Conservation (phyloP, 2,113 vertebrate genomes). For the Paratilapia polleni region DNA sequence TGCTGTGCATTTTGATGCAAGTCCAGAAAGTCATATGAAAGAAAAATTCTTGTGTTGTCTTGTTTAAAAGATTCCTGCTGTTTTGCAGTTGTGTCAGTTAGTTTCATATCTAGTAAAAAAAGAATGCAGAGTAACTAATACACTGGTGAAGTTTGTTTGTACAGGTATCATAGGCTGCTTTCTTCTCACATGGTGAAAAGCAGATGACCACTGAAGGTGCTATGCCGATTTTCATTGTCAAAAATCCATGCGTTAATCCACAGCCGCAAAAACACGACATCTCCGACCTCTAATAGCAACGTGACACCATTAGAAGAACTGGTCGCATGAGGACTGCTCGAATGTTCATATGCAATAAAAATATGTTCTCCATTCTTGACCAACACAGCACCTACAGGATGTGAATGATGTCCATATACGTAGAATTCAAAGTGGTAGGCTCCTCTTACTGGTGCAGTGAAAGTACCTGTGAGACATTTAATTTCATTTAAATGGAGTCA, state of each 20-base stretch:
- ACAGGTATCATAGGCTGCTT: neutral
- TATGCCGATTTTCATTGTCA: neutral
- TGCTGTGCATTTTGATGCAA: no score
- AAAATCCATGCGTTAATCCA: accelerated
- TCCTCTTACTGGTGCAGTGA: slow-evolving; percentile 54
- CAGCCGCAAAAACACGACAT: slow-evolving; percentile 42
- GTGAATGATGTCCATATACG: neutral
- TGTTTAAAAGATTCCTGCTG: no score
- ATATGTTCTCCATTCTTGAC: slow-evolving; percentile 29
- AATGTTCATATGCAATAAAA: neutral
- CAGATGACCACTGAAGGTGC: slow-evolving; percentile 51
- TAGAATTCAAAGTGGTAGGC: slow-evolving; percentile 50
- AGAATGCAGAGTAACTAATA: neutral
- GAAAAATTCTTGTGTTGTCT: no score
- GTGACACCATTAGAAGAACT: slow-evolving; percentile 20
- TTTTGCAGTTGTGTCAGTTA: neutral
- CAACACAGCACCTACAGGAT: neutral
- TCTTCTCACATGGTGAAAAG: slow-evolving; percentile 46
- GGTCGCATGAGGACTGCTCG: accelerated
- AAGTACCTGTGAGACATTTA: slow-evolving; percentile 31
- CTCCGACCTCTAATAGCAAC: slow-evolving; percentile 41
- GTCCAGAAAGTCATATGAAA: no score
- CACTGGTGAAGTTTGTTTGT: neutral
- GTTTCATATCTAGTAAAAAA: neutral
- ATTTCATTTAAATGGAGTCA: accelerated